phyloP scores from a whole-genome alignment of 2,113 vertebrate genomes.

The Leptosomus discolor region DNA sequence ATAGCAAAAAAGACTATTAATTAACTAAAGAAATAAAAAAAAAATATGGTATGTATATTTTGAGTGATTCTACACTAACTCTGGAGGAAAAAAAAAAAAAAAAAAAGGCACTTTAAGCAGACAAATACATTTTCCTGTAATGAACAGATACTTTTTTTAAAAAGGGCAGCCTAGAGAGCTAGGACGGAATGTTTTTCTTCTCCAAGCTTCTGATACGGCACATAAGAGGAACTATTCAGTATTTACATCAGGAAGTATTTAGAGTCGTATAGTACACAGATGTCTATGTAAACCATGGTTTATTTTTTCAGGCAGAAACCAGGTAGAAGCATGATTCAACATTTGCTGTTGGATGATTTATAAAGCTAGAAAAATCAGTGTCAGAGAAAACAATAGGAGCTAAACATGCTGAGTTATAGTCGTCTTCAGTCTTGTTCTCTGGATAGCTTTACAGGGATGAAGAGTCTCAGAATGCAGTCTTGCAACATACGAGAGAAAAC shows the following conservation, averaged over 20 bases:
- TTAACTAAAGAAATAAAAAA: background rate
- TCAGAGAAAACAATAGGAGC: background rate
- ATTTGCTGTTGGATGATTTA: background rate
- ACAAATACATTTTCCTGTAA: background rate
- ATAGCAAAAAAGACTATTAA: background rate
- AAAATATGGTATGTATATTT: background rate
- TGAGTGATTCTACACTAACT: background rate
- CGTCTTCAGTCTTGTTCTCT: background rate
- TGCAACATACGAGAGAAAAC: background rate
- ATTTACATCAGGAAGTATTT: background rate
- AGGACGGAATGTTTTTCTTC: background rate
- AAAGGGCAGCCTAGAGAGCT: background rate
- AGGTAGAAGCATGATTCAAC: background rate
- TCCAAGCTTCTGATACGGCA: background rate
- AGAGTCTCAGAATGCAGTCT: background rate
- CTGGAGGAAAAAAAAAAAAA: background rate
- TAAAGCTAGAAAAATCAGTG: background rate
- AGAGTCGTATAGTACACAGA: background rate
- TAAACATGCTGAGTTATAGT: background rate
- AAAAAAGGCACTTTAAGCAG: background rate
- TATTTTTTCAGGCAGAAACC: background rate
- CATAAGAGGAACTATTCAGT: background rate
- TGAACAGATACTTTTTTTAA: background rate
- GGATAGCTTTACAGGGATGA: background rate
- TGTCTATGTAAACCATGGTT: background rate